Base-by-base conservation (phyloP, 2,113 vertebrate genomes). In the Oostethus manadensis region DNA sequence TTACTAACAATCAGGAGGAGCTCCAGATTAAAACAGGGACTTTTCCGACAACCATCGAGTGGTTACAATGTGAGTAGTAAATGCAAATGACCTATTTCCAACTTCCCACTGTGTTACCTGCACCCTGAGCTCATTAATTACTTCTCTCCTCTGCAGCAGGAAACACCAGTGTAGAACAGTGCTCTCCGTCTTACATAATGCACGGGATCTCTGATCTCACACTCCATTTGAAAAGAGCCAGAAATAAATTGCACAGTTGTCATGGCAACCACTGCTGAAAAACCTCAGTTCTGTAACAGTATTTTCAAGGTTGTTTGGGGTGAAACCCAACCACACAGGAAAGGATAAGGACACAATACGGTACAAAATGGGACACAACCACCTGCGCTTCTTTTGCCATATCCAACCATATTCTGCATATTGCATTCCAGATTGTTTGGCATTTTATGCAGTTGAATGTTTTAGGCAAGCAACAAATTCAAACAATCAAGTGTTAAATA, bases 241-340 rank as follows among this genome's bases (percentile, higher is more conserved):
- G 79, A 84, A 88, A 87, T 85, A 86, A 88, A 87, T 86, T 84
- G 71, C 80, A 70, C 78, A 59, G 87, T 90, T 88, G 88, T 86
- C 87, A 89, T 87, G 86, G 80, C 61, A 88, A 90, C 88, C 67
- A 62, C 75, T 71, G 70, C 77, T 67, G 70, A 82, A 87, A 85
- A 86, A 78, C 56, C 78, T 44, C 63, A 79, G 74, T 80, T 82
- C 56, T 74, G 71, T 84, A 79, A 84, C 71, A 56, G 77, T 75
- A 80, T 88, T 87, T 86, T 81, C 62, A 84, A 83, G 86, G 79
- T 77, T 87, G 78, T 80, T 76, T 73, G 56, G 67, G 72, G 72
- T 81, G 75, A 74, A 78, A 74, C 73, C 78, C 53, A n/a, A 44
- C 73, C 26, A 69, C 42, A 3, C 51, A 59, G 51, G 72, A 67